Conservation (phyloP, 2,113 vertebrate species). For the Triplophysa siluroides region DNA sequence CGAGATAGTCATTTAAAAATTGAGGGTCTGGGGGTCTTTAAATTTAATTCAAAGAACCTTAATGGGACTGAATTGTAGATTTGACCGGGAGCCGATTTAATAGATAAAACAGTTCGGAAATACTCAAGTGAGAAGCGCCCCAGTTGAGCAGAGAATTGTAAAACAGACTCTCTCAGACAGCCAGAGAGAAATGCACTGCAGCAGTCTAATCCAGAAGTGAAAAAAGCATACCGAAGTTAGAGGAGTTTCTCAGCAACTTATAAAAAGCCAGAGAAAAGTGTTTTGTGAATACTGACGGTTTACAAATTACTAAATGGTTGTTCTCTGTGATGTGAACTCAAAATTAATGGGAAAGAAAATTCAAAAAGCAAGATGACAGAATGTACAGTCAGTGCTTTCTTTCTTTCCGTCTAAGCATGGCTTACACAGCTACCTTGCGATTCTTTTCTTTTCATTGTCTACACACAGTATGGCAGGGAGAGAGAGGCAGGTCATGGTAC, state of each 20-base stretch:
- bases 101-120: constrained; percentile 25
- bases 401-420: constrained; percentile 20
- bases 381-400: constrained; percentile 39
- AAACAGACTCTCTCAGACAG: constrained; percentile 30
- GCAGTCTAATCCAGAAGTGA: constrained; percentile 25
- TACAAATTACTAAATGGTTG: constrained; percentile 36
- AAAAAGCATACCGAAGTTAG: constrained; percentile 25
- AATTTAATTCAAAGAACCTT: constrained; percentile 7
- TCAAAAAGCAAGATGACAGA: constrained; percentile 16
- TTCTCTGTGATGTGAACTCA: not conserved
- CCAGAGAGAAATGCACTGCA: constrained; percentile 17
- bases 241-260: constrained; percentile 5
- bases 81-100: constrained; percentile 25
- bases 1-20: constrained; percentile 13
- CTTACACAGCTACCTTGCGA: constrained; percentile 29
- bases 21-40: constrained; percentile 10
- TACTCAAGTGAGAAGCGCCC: constrained; percentile 14
- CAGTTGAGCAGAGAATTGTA: constrained; percentile 22
- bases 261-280: constrained; percentile 1
- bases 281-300: constrained; percentile 27
- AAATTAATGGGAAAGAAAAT: constrained; percentile 3
- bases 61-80: constrained; percentile 10
- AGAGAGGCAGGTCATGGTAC: constrained; percentile 33
- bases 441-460: constrained; percentile 38
- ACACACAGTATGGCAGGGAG: not conserved